Percentiles rank a stretch among this genome's conserved stretches.
These are phyloP conservation scores for Notechis scutatus DNA, from an alignment of 2,113 vertebrate species.

Conservation along the genomic window DNA sequence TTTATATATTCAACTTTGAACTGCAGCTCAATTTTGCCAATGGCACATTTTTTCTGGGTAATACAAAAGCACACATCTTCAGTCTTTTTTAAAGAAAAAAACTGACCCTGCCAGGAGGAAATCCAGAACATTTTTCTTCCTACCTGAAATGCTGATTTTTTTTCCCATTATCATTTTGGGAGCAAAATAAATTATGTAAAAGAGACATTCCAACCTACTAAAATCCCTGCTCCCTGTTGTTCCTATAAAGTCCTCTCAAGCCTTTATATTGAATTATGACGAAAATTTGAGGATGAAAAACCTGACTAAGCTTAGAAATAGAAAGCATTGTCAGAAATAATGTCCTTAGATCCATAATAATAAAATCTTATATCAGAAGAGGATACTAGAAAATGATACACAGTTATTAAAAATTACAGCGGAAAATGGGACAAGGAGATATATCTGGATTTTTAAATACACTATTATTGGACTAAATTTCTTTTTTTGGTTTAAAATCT, in stretches of 20 bases:
- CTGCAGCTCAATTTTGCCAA: neutral
- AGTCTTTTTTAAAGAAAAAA: neutral
- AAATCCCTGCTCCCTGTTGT: neutral
- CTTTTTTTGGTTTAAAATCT: slow-evolving; percentile 33
- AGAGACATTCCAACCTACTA: neutral
- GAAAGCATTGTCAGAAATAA: slow-evolving; percentile 28
- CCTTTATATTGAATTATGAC: neutral
- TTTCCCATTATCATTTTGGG: neutral
- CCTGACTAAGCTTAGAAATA: slow-evolving; percentile 30
- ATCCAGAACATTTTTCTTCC: neutral
- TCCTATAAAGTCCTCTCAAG: neutral
- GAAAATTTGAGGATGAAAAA: neutral
- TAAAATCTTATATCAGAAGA: neutral
- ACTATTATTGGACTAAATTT: neutral
- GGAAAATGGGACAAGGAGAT: neutral
- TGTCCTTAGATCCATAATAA: slow-evolving; percentile 24
- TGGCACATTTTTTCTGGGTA: neutral
- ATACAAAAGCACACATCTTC: neutral
- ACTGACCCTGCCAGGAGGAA: neutral
- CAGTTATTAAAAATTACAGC: neutral
- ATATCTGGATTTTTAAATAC: slow-evolving; percentile 35
- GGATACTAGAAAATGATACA: neutral
- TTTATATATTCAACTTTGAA: neutral
- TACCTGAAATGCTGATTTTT: neutral
- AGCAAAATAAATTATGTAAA: neutral